These are phyloP conservation scores for Sclerurus mexicanus DNA, from an alignment of 2,113 vertebrate species.

Conservation along the genomic window DNA sequence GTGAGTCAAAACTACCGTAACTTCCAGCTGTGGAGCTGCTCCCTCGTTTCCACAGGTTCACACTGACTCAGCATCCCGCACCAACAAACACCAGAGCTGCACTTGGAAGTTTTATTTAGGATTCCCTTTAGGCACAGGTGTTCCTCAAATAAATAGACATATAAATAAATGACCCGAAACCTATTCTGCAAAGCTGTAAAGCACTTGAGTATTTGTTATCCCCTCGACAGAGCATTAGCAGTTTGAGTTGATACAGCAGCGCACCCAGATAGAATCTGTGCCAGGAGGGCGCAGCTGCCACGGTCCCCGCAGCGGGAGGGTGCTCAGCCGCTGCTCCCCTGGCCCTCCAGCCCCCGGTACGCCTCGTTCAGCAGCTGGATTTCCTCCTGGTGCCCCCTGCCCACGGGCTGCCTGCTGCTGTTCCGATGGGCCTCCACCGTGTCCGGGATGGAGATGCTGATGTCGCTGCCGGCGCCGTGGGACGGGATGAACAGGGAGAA, in stretches of 20 bases:
- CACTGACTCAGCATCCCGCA: background rate
- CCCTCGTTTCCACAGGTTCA: background rate
- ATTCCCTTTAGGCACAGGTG: background rate
- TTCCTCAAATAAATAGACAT: background rate
- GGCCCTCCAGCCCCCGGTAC: constrained; percentile 82
- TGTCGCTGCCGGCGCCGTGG: constrained; percentile 79
- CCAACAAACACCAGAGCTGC: background rate
- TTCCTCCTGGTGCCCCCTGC: constrained; percentile 89
- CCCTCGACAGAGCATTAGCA: background rate
- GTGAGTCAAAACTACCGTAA: background rate
- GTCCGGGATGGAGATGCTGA: constrained; percentile 97
- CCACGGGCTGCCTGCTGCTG: constrained; percentile 82
- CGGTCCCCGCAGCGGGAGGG: too few relatives aligned
- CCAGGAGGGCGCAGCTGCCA: too few relatives aligned
- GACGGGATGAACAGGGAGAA: constrained; percentile 94
- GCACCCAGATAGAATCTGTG: too few relatives aligned
- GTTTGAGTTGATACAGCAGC: background rate
- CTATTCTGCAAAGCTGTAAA: constrained; percentile 14
- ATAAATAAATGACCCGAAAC: constrained; percentile 29
- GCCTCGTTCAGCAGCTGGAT: constrained; percentile 93
- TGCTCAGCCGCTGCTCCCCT: background rate
- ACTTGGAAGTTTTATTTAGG: background rate
- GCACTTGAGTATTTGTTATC: constrained; percentile 23
- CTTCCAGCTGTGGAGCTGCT: background rate
- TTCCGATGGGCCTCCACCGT: constrained; percentile 96